Evolutionary conservation across 2,797 vertebrate species (phyloP), one percentile per base, ranked within the genome.

Genomic region (Sandelia bainsii): DNA sequence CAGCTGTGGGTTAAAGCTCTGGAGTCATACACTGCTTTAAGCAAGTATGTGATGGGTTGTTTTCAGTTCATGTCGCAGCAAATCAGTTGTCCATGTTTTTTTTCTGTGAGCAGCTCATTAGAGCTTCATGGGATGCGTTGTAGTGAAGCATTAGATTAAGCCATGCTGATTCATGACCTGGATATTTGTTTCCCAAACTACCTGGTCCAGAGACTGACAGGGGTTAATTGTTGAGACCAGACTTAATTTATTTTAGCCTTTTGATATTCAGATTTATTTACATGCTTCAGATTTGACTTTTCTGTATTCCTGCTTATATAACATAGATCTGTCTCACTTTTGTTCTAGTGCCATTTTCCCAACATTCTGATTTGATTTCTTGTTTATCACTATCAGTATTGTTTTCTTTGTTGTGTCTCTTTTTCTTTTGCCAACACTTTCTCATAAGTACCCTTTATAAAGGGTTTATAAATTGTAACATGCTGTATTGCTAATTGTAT

Each of bases 101-200:
- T 71, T 32, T 57, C 70, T 78, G 34, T 27, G 37, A 75, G 72
- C 66, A 34, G 45, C 69, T 83, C 62, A 57, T 62, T 60, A 59
- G 48, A 57, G 56, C 49, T 74, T 63, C 16, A 62, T 50, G 59
- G 59, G 45, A 25, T 11, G 5, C 63, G 40, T 51, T 9, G 42
- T 49, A 17, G 53, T 53, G 22, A 19, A 57, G 62, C 42, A 39
- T 67, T 50, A 27, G 46, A 73, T 65, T 52, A 58, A 59, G 27
- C 53, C 25, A n/a, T 20, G 34, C 52, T 73, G 79, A 80, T 60
- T 77, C 53, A 42, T 52, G 50, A 59, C 19, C 62, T 25, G 49
- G 37, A 29, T 78, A 57, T 60, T 65, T 67, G 29, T 69, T 65
- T 61, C 19, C 29, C 16, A 48, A 27, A 22, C 22, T 39, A 40